phyloP scores from a whole-genome alignment of 2,113 vertebrate species.

The Nesoenas mayeri region DNA sequence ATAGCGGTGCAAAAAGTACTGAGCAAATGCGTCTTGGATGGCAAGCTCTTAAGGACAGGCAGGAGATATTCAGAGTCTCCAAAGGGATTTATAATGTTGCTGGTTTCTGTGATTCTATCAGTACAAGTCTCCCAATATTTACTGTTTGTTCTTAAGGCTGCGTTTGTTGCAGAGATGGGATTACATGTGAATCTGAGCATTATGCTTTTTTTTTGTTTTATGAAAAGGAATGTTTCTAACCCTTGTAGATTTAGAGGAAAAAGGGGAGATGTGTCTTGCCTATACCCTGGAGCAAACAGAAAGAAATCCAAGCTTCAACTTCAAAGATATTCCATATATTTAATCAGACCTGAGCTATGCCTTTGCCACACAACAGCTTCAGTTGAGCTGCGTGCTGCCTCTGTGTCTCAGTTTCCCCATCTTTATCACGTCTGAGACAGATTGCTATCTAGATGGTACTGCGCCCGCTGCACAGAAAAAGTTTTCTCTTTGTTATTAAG shows the following conservation, averaged over 20 bases:
- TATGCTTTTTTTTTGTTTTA: not conserved
- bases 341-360: not conserved
- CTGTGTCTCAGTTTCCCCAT: not conserved
- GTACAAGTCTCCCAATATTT: not conserved
- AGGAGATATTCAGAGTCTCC: not conserved
- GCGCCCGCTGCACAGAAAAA: not conserved
- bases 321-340: not conserved
- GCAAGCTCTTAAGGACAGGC: not conserved
- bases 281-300: not conserved
- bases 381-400: not conserved
- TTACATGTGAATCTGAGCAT: not conserved
- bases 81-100: conserved; percentile 1
- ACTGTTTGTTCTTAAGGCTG: conserved; percentile 12
- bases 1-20: not conserved
- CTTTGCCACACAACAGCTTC: not conserved
- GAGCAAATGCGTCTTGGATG: not conserved
- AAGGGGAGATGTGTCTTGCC: not conserved
- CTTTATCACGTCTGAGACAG: not conserved
- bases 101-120: not conserved
- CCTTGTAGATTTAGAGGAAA: not conserved
- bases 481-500: not conserved
- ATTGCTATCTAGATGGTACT: not conserved
- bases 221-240: not conserved
- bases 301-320: not conserved
- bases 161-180: not conserved